phyloP scores from a whole-genome alignment of 2,888 invertebrate genomes.

The Sipha maydis region DNA sequence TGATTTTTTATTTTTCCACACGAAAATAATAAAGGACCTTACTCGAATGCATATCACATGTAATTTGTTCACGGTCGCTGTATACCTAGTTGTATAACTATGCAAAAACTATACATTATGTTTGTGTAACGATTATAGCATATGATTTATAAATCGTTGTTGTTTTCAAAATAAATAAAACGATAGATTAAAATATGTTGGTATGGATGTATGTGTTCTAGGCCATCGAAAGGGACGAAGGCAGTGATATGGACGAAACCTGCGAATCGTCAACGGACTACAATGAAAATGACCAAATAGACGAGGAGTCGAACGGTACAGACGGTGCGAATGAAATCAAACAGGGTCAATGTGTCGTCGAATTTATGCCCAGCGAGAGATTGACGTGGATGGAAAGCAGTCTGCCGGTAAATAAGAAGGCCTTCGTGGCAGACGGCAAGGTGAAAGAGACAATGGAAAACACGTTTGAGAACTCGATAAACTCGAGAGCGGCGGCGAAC shows the following conservation, averaged over 20 bases:
- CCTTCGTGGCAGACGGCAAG: neutral
- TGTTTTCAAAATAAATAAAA: too few relatives aligned
- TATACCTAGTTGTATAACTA: too few relatives aligned
- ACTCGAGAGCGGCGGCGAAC: neutral
- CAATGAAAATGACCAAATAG: too few relatives aligned
- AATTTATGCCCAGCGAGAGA: neutral
- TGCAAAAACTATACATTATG: too few relatives aligned
- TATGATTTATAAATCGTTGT: too few relatives aligned
- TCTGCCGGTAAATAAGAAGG: neutral
- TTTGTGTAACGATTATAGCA: too few relatives aligned
- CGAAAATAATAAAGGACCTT: too few relatives aligned
- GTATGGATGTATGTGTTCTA: neutral
- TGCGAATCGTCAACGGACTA: neutral
- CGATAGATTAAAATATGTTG: too few relatives aligned
- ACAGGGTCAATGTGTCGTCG: neutral
- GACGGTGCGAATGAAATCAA: neutral
- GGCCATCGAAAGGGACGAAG: neutral
- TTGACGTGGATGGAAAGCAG: neutral
- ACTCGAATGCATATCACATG: too few relatives aligned
- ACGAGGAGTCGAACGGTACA: too few relatives aligned
- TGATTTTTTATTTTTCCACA: too few relatives aligned
- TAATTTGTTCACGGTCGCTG: too few relatives aligned
- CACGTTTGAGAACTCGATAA: neutral
- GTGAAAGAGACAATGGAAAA: neutral
- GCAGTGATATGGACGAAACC: neutral